Evolutionary conservation across 53 echinoderm and acorn worm species (phyloP).

Genomic region (Hippasteria phrygiana): DNA sequence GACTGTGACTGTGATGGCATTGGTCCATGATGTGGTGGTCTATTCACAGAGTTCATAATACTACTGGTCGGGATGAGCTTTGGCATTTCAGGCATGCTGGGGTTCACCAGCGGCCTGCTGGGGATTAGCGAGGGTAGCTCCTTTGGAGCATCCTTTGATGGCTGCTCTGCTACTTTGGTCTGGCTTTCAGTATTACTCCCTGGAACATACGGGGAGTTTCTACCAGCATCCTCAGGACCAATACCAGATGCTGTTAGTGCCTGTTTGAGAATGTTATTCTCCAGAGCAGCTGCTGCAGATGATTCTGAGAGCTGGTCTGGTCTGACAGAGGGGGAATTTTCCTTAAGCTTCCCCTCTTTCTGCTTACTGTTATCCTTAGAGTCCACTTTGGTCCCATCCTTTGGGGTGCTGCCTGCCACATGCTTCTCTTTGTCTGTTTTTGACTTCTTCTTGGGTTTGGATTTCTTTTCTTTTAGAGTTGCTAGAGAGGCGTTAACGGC

Average conservation of each 20-base stretch:
- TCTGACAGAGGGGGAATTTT: not conserved
- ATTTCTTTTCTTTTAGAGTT: slow-evolving; percentile 81
- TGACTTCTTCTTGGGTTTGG: slow-evolving; percentile 84
- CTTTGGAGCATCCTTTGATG: slow-evolving; percentile 69
- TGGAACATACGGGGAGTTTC: slow-evolving; percentile 67
- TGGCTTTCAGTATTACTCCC: slow-evolving; percentile 44
- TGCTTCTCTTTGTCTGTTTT: slow-evolving; percentile 83
- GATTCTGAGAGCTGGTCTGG: slow-evolving; percentile 51
- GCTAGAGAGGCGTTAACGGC: slow-evolving; percentile 63
- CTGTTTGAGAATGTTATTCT: slow-evolving; percentile 94
- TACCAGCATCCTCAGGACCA: slow-evolving; percentile 72
- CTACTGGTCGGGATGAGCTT: slow-evolving; percentile 96
- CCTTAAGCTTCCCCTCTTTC: slow-evolving; percentile 39
- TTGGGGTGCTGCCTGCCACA: slow-evolving; percentile 55
- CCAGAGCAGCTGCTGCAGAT: slow-evolving; percentile 72
- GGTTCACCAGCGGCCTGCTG: slow-evolving; percentile 46
- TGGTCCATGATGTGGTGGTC: slow-evolving; percentile 66
- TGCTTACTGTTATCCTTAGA: slow-evolving; percentile 53
- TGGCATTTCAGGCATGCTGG: slow-evolving; percentile 91
- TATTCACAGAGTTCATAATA: slow-evolving; percentile 70
- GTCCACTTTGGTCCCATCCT: slow-evolving; percentile 59
- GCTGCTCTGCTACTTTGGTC: slow-evolving; percentile 63
- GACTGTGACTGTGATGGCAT: slow-evolving; percentile 49
- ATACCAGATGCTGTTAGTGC: slow-evolving; percentile 92
- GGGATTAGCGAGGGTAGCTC: slow-evolving; percentile 55